Percentiles rank a stretch among this genome's conserved stretches.
Conservation (phyloP, 2,888 invertebrate species). For the Phortica magna region DNA sequence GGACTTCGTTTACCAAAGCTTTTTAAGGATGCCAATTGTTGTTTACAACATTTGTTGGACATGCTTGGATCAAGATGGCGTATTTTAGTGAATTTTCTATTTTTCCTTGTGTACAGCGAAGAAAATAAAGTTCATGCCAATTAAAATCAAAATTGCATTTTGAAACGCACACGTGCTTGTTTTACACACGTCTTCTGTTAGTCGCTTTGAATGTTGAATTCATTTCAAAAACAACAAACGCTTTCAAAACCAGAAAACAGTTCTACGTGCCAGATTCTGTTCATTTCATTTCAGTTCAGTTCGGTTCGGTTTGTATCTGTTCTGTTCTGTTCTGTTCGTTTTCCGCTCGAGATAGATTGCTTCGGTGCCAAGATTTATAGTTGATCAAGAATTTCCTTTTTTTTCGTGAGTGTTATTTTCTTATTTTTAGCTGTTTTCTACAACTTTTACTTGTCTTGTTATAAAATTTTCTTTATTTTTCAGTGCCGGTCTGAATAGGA, state of each 20-base stretch:
- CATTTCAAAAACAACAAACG: conserved; percentile 18
- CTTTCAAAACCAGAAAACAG: conserved; percentile 1
- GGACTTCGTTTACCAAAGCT: too few species aligned
- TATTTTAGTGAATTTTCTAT: neutral
- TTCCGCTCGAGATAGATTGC: conserved; percentile 71
- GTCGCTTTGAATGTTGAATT: conserved; percentile 7
- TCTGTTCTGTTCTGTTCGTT: conserved; percentile 40
- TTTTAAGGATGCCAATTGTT: too few species aligned
- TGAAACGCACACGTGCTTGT: conserved; percentile 30
- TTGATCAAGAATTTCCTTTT: conserved; percentile 60
- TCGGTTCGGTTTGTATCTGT: neutral
- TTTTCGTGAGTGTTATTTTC: conserved; percentile 32
- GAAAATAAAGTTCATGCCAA: conserved; percentile 18
- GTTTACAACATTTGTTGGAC: neutral
- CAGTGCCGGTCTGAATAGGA: neutral
- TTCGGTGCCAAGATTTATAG: conserved; percentile 72
- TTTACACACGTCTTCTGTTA: conserved; percentile 6
- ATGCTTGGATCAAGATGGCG: neutral
- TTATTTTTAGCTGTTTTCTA: conserved; percentile 63
- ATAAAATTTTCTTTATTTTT: conserved; percentile 18
- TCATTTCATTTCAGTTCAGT: neutral
- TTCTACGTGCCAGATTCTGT: neutral
- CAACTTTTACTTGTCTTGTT: conserved; percentile 16
- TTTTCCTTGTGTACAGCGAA: neutral
- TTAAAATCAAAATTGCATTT: conserved; percentile 31